A percentile compares a stretch with the other conserved stretches of the same genome.
phyloP scores from a whole-genome alignment of 2,888 invertebrate genomes.

The Macrophya alboannulata region DNA sequence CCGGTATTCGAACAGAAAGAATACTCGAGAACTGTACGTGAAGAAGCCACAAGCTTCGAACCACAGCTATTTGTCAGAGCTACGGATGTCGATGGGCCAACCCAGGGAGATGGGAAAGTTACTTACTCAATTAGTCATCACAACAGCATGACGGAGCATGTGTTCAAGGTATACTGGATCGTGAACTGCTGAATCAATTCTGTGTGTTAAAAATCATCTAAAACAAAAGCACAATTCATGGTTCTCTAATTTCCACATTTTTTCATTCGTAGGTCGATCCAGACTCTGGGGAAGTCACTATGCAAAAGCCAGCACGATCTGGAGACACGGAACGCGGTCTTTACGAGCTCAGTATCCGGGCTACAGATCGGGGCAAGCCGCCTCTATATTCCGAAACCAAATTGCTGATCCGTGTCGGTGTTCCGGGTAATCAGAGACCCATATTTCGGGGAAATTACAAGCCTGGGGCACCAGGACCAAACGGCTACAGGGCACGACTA shows the following conservation, averaged over 20 bases:
- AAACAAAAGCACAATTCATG: slow-evolving; percentile 26
- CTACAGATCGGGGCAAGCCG: slow-evolving; percentile 88
- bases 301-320: slow-evolving; percentile 85
- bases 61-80: slow-evolving; percentile 91
- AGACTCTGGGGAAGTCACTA: slow-evolving; percentile 87
- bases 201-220: neutral
- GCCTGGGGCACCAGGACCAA: slow-evolving; percentile 83
- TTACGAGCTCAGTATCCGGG: slow-evolving; percentile 86
- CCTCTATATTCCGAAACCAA: slow-evolving; percentile 86
- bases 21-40: slow-evolving; percentile 89
- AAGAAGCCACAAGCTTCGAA: slow-evolving; percentile 89
- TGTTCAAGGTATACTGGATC: slow-evolving; percentile 71
- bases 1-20: slow-evolving; percentile 87
- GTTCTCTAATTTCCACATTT: neutral
- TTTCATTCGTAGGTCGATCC: slow-evolving; percentile 83
- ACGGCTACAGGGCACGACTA: slow-evolving; percentile 87
- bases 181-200: neutral
- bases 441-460: slow-evolving; percentile 89
- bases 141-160: slow-evolving; percentile 85
- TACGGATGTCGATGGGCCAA: slow-evolving; percentile 88
- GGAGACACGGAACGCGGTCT: slow-evolving; percentile 89
- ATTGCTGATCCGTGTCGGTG: slow-evolving; percentile 88
- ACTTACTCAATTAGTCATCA: slow-evolving; percentile 86
- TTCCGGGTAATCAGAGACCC: slow-evolving; percentile 90
- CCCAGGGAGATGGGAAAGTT: slow-evolving; percentile 87